These are phyloP conservation scores for Eutrigla gurnardus DNA, from an alignment of 2,797 vertebrate genomes.

Conservation along the genomic window DNA sequence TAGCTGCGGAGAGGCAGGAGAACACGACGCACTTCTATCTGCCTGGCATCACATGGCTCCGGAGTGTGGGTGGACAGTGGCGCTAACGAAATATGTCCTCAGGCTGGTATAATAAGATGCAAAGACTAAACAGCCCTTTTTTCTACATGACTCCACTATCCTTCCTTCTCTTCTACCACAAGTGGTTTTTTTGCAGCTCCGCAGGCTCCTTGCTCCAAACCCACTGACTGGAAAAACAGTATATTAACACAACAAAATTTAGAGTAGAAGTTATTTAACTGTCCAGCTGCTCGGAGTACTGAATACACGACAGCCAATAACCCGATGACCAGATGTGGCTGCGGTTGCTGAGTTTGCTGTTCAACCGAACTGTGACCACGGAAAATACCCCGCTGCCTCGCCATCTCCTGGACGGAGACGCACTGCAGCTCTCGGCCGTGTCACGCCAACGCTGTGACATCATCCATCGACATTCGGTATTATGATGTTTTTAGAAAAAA, in stretches of 20 bases:
- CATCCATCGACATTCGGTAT: conserved; percentile 54
- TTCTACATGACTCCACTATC: conserved; percentile 60
- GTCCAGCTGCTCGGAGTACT: conserved; percentile 55
- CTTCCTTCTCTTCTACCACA: conserved; percentile 34
- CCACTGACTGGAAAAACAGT: conserved; percentile 52
- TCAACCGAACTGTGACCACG: conserved; percentile 71
- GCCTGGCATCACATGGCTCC: conserved; percentile 71
- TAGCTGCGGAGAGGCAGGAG: conserved; percentile 37
- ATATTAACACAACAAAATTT: conserved; percentile 54
- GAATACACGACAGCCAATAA: conserved; percentile 66
- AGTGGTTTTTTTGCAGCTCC: conserved; percentile 37
- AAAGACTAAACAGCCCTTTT: conserved; percentile 61
- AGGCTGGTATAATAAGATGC: conserved; percentile 67
- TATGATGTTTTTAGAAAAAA: conserved; percentile 11
- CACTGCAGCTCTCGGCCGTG: conserved; percentile 46
- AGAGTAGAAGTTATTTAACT: conserved; percentile 51
- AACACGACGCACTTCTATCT: conserved; percentile 72
- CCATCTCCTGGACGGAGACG: conserved; percentile 49
- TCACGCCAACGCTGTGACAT: conserved; percentile 59
- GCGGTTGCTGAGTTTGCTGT: conserved; percentile 79
- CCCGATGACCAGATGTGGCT: conserved; percentile 77
- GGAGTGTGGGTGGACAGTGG: conserved; percentile 78
- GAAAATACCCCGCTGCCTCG: conserved; percentile 67
- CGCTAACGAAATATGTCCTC: conserved; percentile 68
- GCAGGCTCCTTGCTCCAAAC: conserved; percentile 34